These are phyloP conservation scores for Aphaenogaster rudis DNA, from an alignment of 1,140 invertebrate species.

Conservation along the genomic window DNA sequence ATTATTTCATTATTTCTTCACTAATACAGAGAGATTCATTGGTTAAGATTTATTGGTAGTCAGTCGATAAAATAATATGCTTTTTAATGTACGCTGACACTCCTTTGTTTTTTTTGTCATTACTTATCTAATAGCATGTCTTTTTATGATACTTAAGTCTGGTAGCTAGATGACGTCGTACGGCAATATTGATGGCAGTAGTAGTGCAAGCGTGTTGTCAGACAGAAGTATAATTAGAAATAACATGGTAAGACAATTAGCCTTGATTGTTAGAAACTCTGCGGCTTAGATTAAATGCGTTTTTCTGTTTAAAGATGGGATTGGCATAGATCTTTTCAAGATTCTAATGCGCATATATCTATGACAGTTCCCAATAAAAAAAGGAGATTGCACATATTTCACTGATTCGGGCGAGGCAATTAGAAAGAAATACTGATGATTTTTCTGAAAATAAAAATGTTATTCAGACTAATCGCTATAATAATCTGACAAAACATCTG, in stretches of 20 bases:
- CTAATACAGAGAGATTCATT: neutral
- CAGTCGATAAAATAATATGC: neutral
- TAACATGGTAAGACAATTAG: constrained; percentile 33
- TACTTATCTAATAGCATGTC: constrained; percentile 7
- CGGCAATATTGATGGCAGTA: neutral
- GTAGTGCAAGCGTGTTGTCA: constrained; percentile 8
- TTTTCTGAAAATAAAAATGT: neutral
- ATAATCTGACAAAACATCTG: neutral
- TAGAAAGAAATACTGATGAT: neutral
- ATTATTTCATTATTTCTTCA: neutral
- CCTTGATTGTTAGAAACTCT: constrained; percentile 34
- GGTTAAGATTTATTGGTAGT: neutral
- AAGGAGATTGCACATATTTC: constrained; percentile 46
- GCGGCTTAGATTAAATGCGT: constrained; percentile 31
- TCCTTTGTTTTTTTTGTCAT: neutral
- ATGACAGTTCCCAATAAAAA: constrained; percentile 52
- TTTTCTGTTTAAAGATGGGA: constrained; percentile 55
- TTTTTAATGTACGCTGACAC: neutral
- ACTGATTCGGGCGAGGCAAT: neutral
- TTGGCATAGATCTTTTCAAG: constrained; percentile 68
- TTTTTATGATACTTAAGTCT: neutral
- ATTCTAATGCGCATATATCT: constrained; percentile 54
- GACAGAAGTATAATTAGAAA: constrained; percentile 31
- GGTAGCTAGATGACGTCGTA: neutral
- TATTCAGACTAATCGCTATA: neutral